Conservation (phyloP, 2,888 invertebrate genomes). For the Drosophila robusta region DNA sequence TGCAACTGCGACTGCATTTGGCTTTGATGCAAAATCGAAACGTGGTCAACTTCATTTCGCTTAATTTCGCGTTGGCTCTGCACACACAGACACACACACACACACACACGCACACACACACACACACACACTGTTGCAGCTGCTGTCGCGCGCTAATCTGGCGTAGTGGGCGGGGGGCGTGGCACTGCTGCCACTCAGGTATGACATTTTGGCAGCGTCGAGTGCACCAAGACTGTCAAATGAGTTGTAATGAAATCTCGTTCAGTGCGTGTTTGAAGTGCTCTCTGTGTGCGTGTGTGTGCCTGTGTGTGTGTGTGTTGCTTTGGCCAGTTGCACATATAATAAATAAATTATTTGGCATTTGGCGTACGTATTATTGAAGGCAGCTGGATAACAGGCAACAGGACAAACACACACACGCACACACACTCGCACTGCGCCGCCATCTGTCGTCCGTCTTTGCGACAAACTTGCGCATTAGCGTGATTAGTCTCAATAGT, state of each 20-base stretch:
- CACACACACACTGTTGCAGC: slow-evolving; percentile 7
- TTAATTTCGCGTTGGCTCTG: slow-evolving; percentile 75
- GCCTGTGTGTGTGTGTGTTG: slow-evolving; percentile 39
- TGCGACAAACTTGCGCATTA: slow-evolving; percentile 77
- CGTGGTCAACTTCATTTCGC: slow-evolving; percentile 82
- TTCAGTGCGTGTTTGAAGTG: slow-evolving; percentile 54
- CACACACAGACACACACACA: slow-evolving; percentile 19
- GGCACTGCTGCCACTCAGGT: slow-evolving; percentile 69
- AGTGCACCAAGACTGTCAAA: slow-evolving; percentile 82
- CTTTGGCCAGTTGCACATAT: slow-evolving; percentile 80
- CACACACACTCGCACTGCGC: slow-evolving; percentile 27
- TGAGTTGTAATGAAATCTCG: slow-evolving; percentile 82
- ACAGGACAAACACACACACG: slow-evolving; percentile 36
- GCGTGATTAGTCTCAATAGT: slow-evolving; percentile 81
- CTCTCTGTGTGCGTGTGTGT: slow-evolving; percentile 6
- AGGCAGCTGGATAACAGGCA: slow-evolving; percentile 71
- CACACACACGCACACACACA: background rate
- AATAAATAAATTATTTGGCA: slow-evolving; percentile 81
- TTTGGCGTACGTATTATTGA: slow-evolving; percentile 81
- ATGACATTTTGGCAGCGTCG: slow-evolving; percentile 80
- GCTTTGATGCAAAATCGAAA: slow-evolving; percentile 82
- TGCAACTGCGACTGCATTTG: slow-evolving; percentile 54
- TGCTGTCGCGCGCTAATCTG: slow-evolving; percentile 70
- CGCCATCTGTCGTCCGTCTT: slow-evolving; percentile 71
- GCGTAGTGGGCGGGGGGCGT: slow-evolving; percentile 9